These are phyloP conservation scores for Nematolebias whitei DNA, from an alignment of 2,113 vertebrate species.

Conservation along the genomic window DNA sequence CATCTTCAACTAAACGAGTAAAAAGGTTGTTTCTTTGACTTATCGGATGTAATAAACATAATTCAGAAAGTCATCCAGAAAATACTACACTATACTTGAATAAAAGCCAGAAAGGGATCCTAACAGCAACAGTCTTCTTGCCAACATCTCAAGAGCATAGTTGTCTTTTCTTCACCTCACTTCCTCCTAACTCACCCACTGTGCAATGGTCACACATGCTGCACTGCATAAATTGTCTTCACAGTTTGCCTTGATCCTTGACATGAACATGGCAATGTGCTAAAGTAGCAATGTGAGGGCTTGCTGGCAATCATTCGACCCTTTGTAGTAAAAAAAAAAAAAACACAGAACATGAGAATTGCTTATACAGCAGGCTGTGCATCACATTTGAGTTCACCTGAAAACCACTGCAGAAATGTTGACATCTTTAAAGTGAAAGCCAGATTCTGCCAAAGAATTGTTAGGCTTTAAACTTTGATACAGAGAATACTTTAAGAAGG, in stretches of 20 bases:
- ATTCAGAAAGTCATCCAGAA: neutral
- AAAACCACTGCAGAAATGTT: conserved; percentile 24
- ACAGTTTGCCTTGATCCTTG: conserved; percentile 70
- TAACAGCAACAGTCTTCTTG: conserved; percentile 9
- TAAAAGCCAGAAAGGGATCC: conserved; percentile 3
- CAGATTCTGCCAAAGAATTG: conserved; percentile 13
- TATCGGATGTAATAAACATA: too few species aligned
- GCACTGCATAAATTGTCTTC: conserved; percentile 71
- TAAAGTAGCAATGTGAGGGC: conserved; percentile 55
- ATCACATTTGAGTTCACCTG: conserved; percentile 22
- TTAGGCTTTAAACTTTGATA: conserved; percentile 1
- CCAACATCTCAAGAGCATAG: conserved; percentile 21
- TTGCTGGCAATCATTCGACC: conserved; percentile 54
- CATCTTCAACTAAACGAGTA: too few species aligned
- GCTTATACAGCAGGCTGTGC: conserved; percentile 19
- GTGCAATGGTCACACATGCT: conserved; percentile 66
- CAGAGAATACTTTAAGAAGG: neutral
- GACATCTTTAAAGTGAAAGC: conserved; percentile 14
- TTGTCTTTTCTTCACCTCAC: conserved; percentile 32
- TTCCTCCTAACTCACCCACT: conserved; percentile 43
- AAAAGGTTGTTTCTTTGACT: too few species aligned
- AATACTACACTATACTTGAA: neutral
- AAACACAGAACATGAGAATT: conserved; percentile 44
- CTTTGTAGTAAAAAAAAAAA: conserved; percentile 54
- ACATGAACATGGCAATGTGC: conserved; percentile 55